Evolutionary conservation across 2,113 vertebrate species (phyloP), one percentile per base, ranked within the genome.

Genomic region (Salvelinus namaycush): DNA sequence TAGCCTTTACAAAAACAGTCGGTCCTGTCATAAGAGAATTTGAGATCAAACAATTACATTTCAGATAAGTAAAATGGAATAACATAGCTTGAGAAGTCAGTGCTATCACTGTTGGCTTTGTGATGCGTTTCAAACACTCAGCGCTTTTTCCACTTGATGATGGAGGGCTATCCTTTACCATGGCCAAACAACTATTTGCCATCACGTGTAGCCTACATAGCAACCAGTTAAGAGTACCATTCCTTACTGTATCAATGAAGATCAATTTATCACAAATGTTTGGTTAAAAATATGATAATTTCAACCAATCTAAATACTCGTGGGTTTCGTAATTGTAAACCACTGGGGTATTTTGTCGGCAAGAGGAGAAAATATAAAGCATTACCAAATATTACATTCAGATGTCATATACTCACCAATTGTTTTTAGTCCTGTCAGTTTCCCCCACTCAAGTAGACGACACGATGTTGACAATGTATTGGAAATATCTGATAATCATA

Each of bases 401-500:
- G 27, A 68, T 68, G 29, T 4, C 49, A 72, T 72, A 34, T 74
- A 84, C 92, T 91, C 90, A 92, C 92, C 85, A 77, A 77, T 89
- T 83, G 89, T 86, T 86, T 86, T 84, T 91, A 88, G 89, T 89
- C 89, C 72, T 82, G 86, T 87, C 86, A 86, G 72, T 83, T 79
- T 81, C 81, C 83, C 76, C 79, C 77, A 48, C 86, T 83, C 77
- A 83, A 82, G 79, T 72, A 86, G 88, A 87, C 84, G 84, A 70
- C 68, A 77, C 77, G 76, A 79, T 76, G 70, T 66, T 77, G 79
- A 72, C 83, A 65, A 84, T 64, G 83, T 72, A 77, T 86, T 82
- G 84, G 82, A 75, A 82, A 84, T 86, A 90, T 89, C 75, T 90
- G 88, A 88, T 88, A 90, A 89, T 89, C 89, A 87, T 85, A 44